Base-by-base conservation (phyloP, 2,797 vertebrate species). In the Pelobates cultripes region DNA sequence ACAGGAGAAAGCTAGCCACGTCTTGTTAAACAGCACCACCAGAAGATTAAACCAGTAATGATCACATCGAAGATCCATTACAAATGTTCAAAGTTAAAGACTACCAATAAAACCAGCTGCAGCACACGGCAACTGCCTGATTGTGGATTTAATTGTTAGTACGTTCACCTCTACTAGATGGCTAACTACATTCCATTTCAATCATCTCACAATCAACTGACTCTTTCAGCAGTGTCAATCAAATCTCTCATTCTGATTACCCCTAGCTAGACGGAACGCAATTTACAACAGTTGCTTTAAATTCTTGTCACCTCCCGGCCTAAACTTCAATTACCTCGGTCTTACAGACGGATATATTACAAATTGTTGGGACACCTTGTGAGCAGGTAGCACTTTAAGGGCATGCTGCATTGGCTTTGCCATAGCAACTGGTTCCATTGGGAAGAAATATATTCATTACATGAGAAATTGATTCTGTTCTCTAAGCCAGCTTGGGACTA, bases 361-460 rank as follows among this genome's bases (percentile, higher is more conserved):
- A 83, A 80, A 80, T 17, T 73, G 12, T 17, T 68, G 70, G 68
- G 68, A 82, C 42, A 81, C 17, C 73, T 0, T 57, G 41, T 72
- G 9, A 57, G 75, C 71, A 81, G 43, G 57, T 42, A 82, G 55
- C n/a, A 77, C 13, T 79, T 77, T 78, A 83, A 83, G 70, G 53
- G 6, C n/a, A 42, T 5, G 3, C 44, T 47, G 13, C 55, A 83
- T 74, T 77, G 13, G 17, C 51, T 77, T 77, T 44, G 17, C 70
- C 51, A 79, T 44, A 83, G 57, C 71, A 87, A 86, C 72, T 3
- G 68, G 17, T 41, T 81, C 78, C 79, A 63, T 44, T 45, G 72
- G 41, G 40, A 75, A 70, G 64, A 82, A 73, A 77, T 82, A 77
- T 77, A 77, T 77, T 82, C 75, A 82, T 82, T 82, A 82, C 75